Conservation (phyloP, 2,797 vertebrate genomes). For the Lepilemur ruficaudatus region DNA sequence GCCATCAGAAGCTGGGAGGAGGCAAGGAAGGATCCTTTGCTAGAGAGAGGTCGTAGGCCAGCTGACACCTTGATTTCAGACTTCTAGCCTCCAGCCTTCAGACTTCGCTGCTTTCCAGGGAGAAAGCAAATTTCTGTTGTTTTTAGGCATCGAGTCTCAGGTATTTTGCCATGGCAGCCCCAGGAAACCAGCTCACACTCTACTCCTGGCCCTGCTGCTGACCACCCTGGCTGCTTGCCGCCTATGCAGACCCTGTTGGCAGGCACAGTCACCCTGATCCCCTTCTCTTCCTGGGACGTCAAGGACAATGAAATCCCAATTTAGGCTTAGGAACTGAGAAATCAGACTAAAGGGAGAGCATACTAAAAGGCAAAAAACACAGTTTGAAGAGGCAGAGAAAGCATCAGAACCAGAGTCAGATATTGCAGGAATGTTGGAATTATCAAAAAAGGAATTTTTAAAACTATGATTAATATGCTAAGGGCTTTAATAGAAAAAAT, state of each 20-base stretch:
- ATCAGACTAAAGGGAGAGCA: neutral
- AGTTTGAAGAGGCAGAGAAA: neutral
- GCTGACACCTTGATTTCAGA: neutral
- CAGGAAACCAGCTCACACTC: neutral
- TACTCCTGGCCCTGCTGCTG: neutral
- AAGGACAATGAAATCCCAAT: neutral
- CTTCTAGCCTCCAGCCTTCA: neutral
- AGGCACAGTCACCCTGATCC: neutral
- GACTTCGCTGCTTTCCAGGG: no score
- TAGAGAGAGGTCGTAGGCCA: neutral
- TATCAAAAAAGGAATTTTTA: neutral
- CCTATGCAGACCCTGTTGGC: neutral
- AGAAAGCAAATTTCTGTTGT: neutral
- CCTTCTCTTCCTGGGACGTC: neutral
- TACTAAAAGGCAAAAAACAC: neutral
- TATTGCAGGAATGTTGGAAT: neutral
- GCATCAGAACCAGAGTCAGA: neutral
- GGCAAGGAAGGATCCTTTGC: neutral
- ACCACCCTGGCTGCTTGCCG: neutral
- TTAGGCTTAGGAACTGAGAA: neutral
- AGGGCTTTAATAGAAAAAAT: neutral
- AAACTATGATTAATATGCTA: neutral
- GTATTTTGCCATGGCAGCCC: neutral
- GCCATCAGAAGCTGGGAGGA: neutral
- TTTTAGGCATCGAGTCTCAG: neutral